These are phyloP conservation scores for Sebastes taczanowskii DNA, from an alignment of 2,797 vertebrate species.

Conservation along the genomic window DNA sequence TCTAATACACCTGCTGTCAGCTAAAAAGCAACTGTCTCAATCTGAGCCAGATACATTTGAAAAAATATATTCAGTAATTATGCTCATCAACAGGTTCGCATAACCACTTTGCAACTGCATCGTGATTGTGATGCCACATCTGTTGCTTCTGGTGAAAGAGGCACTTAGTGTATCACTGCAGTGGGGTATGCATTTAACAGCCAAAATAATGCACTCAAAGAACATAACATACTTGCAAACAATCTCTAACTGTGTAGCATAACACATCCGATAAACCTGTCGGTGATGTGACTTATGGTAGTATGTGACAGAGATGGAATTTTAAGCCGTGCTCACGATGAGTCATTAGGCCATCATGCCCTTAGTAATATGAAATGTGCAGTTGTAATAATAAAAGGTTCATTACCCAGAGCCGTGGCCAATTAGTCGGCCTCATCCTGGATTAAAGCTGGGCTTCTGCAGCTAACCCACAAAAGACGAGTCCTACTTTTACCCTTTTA, in stretches of 20 bases:
- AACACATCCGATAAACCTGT: neutral
- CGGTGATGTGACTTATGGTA: neutral
- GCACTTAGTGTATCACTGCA: neutral
- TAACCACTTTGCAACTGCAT: constrained; percentile 22
- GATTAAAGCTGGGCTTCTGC: constrained; percentile 53
- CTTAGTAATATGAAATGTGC: constrained; percentile 38
- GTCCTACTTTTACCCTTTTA: constrained; percentile 12
- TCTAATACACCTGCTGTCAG: constrained; percentile 45
- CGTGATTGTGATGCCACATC: constrained; percentile 8
- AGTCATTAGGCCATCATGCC: constrained; percentile 37
- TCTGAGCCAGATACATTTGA: constrained; percentile 27
- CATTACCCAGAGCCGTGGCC: constrained; percentile 54
- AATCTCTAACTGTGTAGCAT: neutral
- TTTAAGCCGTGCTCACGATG: constrained; percentile 6
- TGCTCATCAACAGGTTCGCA: constrained; percentile 26
- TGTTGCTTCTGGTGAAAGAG: constrained; percentile 21
- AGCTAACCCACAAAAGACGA: constrained; percentile 31
- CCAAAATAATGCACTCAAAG: neutral
- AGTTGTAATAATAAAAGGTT: constrained; percentile 56
- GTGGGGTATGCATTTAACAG: constrained; percentile 6
- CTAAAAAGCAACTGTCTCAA: constrained; percentile 22
- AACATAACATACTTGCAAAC: neutral
- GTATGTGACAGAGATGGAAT: neutral
- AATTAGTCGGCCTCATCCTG: constrained; percentile 66
- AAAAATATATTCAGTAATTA: constrained; percentile 24